phyloP scores from a whole-genome alignment of 1,140 invertebrate species.

The Nautilus pompilius region DNA sequence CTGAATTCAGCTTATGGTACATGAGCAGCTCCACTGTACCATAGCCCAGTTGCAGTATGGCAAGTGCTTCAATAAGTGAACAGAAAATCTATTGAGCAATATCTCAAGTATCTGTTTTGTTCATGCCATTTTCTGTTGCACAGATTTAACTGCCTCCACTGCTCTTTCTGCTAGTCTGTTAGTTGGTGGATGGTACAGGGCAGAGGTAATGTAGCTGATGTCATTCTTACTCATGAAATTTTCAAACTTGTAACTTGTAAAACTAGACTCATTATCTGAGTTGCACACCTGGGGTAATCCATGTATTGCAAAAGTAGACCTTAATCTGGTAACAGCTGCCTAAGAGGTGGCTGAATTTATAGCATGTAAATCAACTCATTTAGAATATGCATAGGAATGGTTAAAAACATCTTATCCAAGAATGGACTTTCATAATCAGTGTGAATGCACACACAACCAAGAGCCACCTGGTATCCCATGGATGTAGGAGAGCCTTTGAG shows the following conservation, averaged over 20 bases:
- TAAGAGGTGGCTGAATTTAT: slow-evolving; percentile 15
- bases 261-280: slow-evolving; percentile 55
- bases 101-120: no score
- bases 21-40: no score
- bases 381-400: slow-evolving; percentile 19
- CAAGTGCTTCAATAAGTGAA: no score
- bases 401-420: slow-evolving; percentile 14
- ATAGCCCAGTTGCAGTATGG: no score
- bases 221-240: slow-evolving; percentile 51
- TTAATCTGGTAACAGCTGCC: slow-evolving; percentile 11
- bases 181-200: slow-evolving; percentile 40
- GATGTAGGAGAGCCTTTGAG: slow-evolving; percentile 1
- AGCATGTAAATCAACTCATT: slow-evolving; percentile 19
- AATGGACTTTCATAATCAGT: slow-evolving; percentile 31
- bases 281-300: slow-evolving; percentile 51
- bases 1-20: no score
- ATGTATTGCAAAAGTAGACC: slow-evolving; percentile 38
- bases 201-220: slow-evolving; percentile 34
- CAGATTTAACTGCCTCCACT: slow-evolving; percentile 19
- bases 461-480: slow-evolving; percentile 15
- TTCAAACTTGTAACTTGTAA: slow-evolving; percentile 49
- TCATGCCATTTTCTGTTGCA: no score
- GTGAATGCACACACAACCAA: slow-evolving; percentile 22
- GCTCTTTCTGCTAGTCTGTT: slow-evolving; percentile 37
- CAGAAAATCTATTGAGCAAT: no score